phyloP scores from a whole-genome alignment of 2,888 invertebrate species.

The Drosophila kambysellisi region DNA sequence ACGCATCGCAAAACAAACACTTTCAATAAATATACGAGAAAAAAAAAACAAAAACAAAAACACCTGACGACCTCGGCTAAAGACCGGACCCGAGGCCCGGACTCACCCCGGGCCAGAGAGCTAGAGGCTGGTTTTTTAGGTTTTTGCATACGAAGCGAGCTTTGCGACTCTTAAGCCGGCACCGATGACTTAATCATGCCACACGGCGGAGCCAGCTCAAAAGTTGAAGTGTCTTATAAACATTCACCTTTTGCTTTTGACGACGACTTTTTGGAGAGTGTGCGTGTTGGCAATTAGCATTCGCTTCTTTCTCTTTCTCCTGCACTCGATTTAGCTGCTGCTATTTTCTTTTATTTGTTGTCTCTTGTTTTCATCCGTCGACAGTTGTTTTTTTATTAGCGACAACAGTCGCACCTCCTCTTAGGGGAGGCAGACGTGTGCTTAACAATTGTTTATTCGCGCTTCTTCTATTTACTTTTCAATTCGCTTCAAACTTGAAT shows the following conservation, averaged over 20 bases:
- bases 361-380: constrained; percentile 4
- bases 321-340: constrained; percentile 24
- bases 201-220: constrained; percentile 22
- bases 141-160: constrained; percentile 40
- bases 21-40: constrained; percentile 22
- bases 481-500: constrained; percentile 55
- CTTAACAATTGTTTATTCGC: constrained; percentile 44
- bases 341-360: constrained; percentile 23
- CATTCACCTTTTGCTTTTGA: constrained; percentile 79
- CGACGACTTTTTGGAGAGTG: constrained; percentile 63
- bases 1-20: constrained; percentile 43
- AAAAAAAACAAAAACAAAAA: constrained; percentile 16
- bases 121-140: constrained; percentile 47
- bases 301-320: constrained; percentile 47
- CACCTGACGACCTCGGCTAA: constrained; percentile 72
- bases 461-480: constrained; percentile 15
- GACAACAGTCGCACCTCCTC: constrained; percentile 77
- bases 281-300: constrained; percentile 71
- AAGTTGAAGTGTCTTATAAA: constrained; percentile 42
- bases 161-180: constrained; percentile 16
- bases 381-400: constrained; percentile 42
- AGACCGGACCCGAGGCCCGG: constrained; percentile 48
- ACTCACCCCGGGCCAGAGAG: constrained; percentile 22
- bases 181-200: constrained; percentile 75
- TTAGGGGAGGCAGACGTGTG: constrained; percentile 75